Evolutionary conservation across 1,140 invertebrate genomes (phyloP).

Genomic region (Campoletis sonorensis): DNA sequence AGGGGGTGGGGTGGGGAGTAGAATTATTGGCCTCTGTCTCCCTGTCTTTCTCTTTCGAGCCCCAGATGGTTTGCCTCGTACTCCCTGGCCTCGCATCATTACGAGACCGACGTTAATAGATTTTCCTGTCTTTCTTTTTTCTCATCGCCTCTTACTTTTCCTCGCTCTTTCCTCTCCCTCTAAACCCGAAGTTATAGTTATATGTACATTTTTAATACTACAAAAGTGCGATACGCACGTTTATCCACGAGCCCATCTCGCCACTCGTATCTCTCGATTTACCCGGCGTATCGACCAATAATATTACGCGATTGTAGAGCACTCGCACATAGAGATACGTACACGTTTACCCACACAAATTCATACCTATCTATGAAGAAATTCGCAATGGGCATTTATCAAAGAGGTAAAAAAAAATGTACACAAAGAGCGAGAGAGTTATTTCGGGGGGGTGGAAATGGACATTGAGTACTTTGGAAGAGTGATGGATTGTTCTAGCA

Average conservation of each 20-base stretch:
- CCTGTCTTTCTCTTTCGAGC: neutral
- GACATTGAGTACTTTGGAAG: slow-evolving; percentile 19
- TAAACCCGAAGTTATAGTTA: no score
- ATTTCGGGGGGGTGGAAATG: neutral
- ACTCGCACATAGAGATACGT: neutral
- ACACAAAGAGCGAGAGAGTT: slow-evolving; percentile 9
- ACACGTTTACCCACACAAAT: neutral
- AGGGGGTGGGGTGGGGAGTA: neutral
- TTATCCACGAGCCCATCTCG: slow-evolving; percentile 6
- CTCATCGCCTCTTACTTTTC: neutral
- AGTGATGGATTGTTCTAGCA: slow-evolving; percentile 6
- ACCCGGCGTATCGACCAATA: neutral
- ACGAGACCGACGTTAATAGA: slow-evolving; percentile 10
- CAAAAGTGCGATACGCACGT: neutral
- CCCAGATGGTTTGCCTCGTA: neutral
- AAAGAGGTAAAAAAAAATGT: neutral
- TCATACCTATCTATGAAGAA: neutral
- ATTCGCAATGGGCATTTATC: neutral
- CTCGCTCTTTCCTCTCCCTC: neutral
- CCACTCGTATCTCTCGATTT: slow-evolving; percentile 5
- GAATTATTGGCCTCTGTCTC: no score
- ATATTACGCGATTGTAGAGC: neutral
- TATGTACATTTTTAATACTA: neutral
- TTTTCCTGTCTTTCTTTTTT: neutral
- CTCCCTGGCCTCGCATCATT: neutral